Conservation (phyloP, 2,888 invertebrate species). For the Esperia sulphurella region DNA sequence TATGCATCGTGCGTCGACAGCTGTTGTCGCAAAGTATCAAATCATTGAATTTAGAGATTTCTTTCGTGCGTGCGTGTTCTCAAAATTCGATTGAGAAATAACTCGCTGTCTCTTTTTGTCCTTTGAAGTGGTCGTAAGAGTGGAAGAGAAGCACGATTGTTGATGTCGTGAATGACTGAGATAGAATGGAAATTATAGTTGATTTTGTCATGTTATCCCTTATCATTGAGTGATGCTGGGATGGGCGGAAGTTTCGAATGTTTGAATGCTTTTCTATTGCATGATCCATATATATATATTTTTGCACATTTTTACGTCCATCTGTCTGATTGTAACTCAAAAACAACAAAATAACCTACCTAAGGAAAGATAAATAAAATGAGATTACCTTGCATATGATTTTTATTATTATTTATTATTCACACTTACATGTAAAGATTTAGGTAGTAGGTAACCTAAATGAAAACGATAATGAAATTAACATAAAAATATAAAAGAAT, state of each 20-base stretch:
- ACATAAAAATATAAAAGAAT: no score
- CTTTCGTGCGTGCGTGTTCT: constrained; percentile 47
- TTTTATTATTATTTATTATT: no score
- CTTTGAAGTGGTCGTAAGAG: constrained; percentile 21
- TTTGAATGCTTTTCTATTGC: background rate
- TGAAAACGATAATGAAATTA: no score
- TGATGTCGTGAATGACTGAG: constrained; percentile 30
- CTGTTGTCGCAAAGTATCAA: constrained; percentile 61
- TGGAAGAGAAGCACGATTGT: constrained; percentile 29
- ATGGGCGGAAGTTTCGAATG: constrained; percentile 11
- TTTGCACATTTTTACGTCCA: no score
- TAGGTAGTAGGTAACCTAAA: no score
- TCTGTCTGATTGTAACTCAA: no score
- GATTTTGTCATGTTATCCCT: constrained; percentile 6
- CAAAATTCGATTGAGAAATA: constrained; percentile 64
- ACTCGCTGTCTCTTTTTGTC: constrained; percentile 56
- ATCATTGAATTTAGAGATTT: constrained; percentile 54
- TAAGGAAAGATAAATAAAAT: no score
- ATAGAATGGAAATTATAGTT: constrained; percentile 18
- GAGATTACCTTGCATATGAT: no score
- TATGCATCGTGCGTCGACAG: constrained; percentile 37
- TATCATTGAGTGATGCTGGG: constrained; percentile 4
- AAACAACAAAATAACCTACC: no score
- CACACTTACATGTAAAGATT: no score
- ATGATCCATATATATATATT: no score